Base-by-base conservation (phyloP, 2,888 invertebrate species). In the Vanessa cardui region DNA sequence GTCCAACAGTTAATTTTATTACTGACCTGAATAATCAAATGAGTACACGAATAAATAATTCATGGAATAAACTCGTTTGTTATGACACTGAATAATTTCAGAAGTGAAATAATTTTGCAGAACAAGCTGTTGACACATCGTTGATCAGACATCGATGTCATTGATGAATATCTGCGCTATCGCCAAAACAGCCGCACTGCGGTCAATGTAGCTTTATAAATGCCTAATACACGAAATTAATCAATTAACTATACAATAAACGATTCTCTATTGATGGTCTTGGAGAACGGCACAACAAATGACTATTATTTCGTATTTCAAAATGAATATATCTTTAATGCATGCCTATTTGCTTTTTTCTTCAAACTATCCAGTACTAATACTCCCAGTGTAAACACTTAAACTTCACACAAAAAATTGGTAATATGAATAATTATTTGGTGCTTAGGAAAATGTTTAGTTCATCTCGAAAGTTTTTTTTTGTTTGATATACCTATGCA, bases 131-230 rank as follows among this genome's bases (percentile, higher is more conserved):
- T 63, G 66, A 63, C 63, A 63, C 49, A 31, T 21, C 50, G 26
- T 50, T 50, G 50, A 21, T 50, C 20, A 12, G 12, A 39, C 12
- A 39, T 12, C 12, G 39, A 4, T 39, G 39, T 45, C 62, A 63
- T 68, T 71, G 69, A 68, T 58, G 52, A 59, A 67, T 70, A 62
- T 64, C 50, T 52, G 54, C 56, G 47, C 60, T 52, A 56, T 58
- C 60, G 56, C 54, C 63, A 64, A 64, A 70, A 72, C 60, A 69
- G 69, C 75, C 73, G 76, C 77, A 76, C 69, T 74, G 76, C 76
- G 75, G 75, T 65, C 60, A 47, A 54, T 58, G 58, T 63, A n/a
- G 46, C 58, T 61, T 70, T 64, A 20, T 58, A 47, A 20, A 49
- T 2, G n/a, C 1, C 20, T 26, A 47, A 50, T 58, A 49, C 18